Evolutionary conservation across 1,140 invertebrate species (phyloP).

Genomic region (Teleopsis dalmanni): DNA sequence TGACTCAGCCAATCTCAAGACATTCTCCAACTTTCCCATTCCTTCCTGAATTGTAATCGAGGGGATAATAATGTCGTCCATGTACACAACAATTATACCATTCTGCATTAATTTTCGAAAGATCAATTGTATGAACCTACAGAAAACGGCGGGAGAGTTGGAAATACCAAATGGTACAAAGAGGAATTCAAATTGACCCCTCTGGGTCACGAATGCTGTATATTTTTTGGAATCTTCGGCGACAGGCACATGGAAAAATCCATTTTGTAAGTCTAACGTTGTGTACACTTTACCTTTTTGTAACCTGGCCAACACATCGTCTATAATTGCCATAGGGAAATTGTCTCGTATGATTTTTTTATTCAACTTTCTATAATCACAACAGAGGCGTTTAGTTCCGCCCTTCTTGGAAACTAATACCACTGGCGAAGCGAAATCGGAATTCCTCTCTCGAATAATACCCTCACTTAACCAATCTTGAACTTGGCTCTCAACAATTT

Average conservation of each 20-base stretch:
- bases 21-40: constrained; percentile 25
- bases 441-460: no score
- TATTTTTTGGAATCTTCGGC: constrained; percentile 15
- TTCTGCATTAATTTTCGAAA: constrained; percentile 15
- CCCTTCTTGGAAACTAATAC: no score
- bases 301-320: constrained; percentile 7
- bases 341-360: constrained; percentile 4
- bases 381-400: constrained; percentile 14
- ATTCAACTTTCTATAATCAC: constrained; percentile 23
- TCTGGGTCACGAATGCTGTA: constrained; percentile 41
- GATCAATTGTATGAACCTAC: constrained; percentile 16
- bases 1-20: constrained; percentile 32
- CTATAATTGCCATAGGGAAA: constrained; percentile 23
- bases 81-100: constrained; percentile 21
- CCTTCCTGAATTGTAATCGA: constrained; percentile 38
- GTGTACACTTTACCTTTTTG: constrained; percentile 34
- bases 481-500: no score
- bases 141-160: constrained; percentile 13
- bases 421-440: no score
- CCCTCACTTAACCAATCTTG: no score
- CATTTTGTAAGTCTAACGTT: constrained; percentile 45
- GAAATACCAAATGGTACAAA: constrained; percentile 15
- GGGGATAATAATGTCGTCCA: constrained; percentile 48
- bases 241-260: no score
- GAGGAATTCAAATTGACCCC: constrained; percentile 41